Conservation (phyloP, 1,140 invertebrate genomes). For the Tyrophagus putrescentiae region DNA sequence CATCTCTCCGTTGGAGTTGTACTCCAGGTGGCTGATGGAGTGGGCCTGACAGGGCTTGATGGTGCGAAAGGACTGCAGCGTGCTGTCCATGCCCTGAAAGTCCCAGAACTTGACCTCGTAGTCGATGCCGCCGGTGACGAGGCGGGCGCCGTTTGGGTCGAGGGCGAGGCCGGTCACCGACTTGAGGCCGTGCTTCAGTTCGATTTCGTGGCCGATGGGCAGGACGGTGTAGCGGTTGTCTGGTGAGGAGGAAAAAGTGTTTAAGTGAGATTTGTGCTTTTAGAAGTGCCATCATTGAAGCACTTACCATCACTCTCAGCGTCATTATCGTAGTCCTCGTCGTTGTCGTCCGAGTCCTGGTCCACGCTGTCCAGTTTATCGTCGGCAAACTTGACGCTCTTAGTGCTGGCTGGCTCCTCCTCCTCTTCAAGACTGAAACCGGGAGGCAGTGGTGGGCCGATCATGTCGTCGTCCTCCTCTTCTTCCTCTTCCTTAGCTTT, state of each 20-base stretch:
- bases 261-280: constrained; percentile 29
- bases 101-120: constrained; percentile 96
- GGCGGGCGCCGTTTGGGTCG: constrained; percentile 76
- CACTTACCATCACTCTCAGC: constrained; percentile 41
- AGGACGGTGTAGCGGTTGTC: constrained; percentile 42
- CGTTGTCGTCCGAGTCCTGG: not conserved
- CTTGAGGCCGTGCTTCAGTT: constrained; percentile 41
- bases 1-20: constrained; percentile 80
- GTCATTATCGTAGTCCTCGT: constrained; percentile 25
- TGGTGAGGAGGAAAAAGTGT: not conserved
- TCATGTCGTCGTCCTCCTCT: constrained; percentile 27
- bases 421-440: constrained; percentile 14
- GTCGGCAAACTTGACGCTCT: not conserved
- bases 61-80: constrained; percentile 74
- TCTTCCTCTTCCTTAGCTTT: not conserved
- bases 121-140: constrained; percentile 77
- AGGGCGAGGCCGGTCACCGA: constrained; percentile 57
- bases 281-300: constrained; percentile 39
- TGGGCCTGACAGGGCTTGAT: constrained; percentile 87
- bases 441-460: constrained; percentile 31
- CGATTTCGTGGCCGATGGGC: constrained; percentile 61
- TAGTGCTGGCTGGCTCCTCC: constrained; percentile 16
- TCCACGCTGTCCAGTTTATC: not conserved
- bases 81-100: constrained; percentile 91
- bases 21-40: constrained; percentile 74